Percentiles rank a stretch among this genome's conserved stretches.
Conservation (phyloP, 2,797 vertebrate species). For the Dipus sagitta region DNA sequence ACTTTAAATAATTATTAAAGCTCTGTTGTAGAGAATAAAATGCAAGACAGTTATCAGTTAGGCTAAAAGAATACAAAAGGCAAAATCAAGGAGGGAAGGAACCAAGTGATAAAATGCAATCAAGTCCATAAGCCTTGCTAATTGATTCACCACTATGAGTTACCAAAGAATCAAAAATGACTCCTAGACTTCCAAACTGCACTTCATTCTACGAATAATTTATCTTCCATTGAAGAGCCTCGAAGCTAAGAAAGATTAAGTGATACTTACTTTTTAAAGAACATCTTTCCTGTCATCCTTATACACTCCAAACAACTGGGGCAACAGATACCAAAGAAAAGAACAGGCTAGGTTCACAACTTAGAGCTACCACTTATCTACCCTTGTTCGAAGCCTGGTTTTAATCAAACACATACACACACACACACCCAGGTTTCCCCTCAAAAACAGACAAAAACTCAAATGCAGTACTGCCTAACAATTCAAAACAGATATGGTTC, state of each 20-base stretch:
- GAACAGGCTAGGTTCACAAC: no score
- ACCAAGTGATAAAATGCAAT: slow-evolving; percentile 30
- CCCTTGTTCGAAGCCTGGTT: background rate
- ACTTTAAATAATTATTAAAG: slow-evolving; percentile 35
- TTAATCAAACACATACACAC: no score
- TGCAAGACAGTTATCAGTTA: background rate
- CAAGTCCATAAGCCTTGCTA: slow-evolving; percentile 28
- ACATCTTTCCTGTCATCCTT: background rate
- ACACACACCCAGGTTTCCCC: background rate
- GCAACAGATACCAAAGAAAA: background rate
- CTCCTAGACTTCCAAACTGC: background rate
- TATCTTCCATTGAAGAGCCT: slow-evolving; percentile 43
- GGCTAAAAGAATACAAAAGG: slow-evolving; percentile 36
- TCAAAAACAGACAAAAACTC: background rate
- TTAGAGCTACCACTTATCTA: background rate
- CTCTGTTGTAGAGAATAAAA: slow-evolving; percentile 24
- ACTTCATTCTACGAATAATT: slow-evolving; percentile 45
- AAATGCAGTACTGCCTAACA: slow-evolving; percentile 6
- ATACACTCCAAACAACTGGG: slow-evolving; percentile 1
- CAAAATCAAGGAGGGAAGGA: slow-evolving; percentile 39
- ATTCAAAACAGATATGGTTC: background rate
- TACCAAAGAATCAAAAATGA: background rate
- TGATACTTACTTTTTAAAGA: slow-evolving; percentile 55
- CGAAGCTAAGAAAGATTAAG: slow-evolving; percentile 23
- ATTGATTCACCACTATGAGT: background rate